These are phyloP conservation scores for Malurus melanocephalus DNA, from an alignment of 2,113 vertebrate species.

Conservation along the genomic window DNA sequence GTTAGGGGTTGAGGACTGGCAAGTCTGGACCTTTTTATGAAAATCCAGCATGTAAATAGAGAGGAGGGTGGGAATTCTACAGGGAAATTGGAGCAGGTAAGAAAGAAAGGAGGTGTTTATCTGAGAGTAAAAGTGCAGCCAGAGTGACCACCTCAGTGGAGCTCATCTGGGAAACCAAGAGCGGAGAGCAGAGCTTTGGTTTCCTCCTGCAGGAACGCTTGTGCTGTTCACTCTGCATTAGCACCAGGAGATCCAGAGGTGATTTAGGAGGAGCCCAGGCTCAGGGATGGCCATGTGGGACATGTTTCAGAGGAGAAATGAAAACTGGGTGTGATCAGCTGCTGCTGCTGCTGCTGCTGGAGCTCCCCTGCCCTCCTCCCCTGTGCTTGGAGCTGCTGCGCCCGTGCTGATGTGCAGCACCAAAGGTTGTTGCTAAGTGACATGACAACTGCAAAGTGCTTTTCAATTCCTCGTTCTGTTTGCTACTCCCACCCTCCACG, in stretches of 20 bases:
- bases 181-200: background rate
- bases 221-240: background rate
- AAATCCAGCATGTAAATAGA: background rate
- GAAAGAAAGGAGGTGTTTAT: background rate
- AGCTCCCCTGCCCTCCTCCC: background rate
- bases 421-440: conserved; percentile 44
- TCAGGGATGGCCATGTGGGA: background rate
- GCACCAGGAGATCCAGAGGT: background rate
- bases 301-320: accelerated
- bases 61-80: background rate
- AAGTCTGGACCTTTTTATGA: background rate
- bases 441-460: conserved; percentile 46
- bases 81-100: background rate
- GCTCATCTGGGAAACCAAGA: background rate
- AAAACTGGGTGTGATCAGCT: background rate
- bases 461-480: conserved; percentile 38
- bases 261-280: background rate
- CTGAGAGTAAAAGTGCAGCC: background rate
- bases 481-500: conserved; percentile 52
- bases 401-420: background rate
- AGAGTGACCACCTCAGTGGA: background rate
- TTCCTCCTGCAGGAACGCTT: background rate
- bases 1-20: background rate
- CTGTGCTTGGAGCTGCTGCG: background rate
- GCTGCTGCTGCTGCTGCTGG: background rate